Evolutionary conservation across 2,797 vertebrate species (phyloP), one percentile per base, ranked within the genome.

Genomic region (Typhlichthys eigenmanni): DNA sequence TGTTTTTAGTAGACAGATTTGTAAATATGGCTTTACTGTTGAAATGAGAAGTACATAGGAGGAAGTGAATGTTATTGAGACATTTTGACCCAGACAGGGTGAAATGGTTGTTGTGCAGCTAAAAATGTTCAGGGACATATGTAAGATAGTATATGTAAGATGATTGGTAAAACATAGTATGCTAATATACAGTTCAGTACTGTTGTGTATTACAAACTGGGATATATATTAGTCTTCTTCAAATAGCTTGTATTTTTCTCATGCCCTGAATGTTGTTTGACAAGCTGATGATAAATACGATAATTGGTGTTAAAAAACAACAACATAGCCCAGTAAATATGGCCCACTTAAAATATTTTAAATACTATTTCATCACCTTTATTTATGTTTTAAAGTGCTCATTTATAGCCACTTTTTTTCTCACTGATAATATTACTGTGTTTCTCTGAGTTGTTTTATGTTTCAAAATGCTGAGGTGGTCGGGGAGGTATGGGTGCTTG

Each of bases 21-120:
- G 61, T 83, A 82, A 77, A 84, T 86, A 68, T 74, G 57, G 34
- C 78, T 82, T 65, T 81, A 71, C 72, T 58, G 72, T 74, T 74
- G 64, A 92, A 93, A 91, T 88, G 89, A 92, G 92, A 92, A 92
- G 86, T 85, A 72, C 83, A 58, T 86, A 78, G 83, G 89, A 87
- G 91, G 92, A 93, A 92, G 89, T 88, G 84, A 82, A 77, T 87
- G 76, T 81, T 62, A 75, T 75, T 1, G 58, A 87, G 88, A 91
- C 85, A 62, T 82, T 87, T 82, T 87, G 84, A 87, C 84, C 88
- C 89, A 93, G 90, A 93, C 90, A 81, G 71, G 59, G 62, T 88
- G 88, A 88, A 91, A 90, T 82, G 86, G 76, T 85, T 72, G 63
- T 78, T 68, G 66, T 78, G 82, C 75, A 79, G 72, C 78, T 9